Conservation (phyloP, 1,140 invertebrate species). For the Sycophaga agraensis region DNA sequence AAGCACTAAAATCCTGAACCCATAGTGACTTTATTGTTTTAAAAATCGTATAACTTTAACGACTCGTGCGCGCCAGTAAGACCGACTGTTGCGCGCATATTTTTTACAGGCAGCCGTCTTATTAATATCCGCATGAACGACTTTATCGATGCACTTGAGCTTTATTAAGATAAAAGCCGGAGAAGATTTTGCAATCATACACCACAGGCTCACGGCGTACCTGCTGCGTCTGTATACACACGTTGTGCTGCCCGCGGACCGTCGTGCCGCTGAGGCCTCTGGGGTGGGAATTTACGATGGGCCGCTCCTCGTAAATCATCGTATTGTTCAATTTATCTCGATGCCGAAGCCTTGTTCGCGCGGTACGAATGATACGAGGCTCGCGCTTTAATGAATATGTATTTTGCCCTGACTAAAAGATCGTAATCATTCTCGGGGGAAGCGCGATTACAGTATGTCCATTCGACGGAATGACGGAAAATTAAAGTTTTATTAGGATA, state of each 20-base stretch:
- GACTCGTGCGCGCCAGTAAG: no score
- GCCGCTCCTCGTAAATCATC: slow-evolving; percentile 18
- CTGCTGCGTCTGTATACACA: neutral
- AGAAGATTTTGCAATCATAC: slow-evolving; percentile 14
- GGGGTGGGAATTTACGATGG: slow-evolving; percentile 18
- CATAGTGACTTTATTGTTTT: no score
- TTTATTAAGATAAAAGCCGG: slow-evolving; percentile 18
- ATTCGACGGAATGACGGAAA: slow-evolving; percentile 8
- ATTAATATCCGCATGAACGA: neutral
- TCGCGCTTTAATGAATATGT: slow-evolving; percentile 18
- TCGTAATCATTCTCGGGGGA: slow-evolving; percentile 25
- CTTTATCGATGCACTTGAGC: slow-evolving; percentile 1
- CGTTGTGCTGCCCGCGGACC: neutral
- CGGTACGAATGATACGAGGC: slow-evolving; percentile 6
- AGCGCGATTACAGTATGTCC: slow-evolving; percentile 5
- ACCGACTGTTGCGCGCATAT: no score
- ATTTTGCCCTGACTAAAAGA: slow-evolving; percentile 14
- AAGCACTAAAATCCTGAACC: no score
- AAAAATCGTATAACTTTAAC: no score
- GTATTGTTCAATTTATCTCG: slow-evolving; percentile 27
- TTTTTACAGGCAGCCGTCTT: no score
- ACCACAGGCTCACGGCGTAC: no score
- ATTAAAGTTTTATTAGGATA: slow-evolving; percentile 14
- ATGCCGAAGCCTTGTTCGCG: slow-evolving; percentile 12
- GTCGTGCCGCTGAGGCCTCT: neutral